Base-by-base conservation (phyloP, 2,888 invertebrate species). In the Drosophila dives region DNA sequence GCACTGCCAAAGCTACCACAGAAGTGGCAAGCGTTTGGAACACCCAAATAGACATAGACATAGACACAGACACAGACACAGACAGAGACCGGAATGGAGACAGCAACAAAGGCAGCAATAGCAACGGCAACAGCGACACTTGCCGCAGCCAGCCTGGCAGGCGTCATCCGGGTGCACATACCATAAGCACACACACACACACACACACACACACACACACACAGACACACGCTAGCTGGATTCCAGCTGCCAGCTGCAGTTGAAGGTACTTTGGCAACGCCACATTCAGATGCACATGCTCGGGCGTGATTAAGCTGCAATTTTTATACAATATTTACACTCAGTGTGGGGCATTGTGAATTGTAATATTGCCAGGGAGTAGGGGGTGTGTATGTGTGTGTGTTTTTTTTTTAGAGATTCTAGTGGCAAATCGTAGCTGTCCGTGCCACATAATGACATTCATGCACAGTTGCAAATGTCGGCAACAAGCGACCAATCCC, bases 261-360 rank as follows among this genome's bases (percentile, higher is more conserved):
- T 76, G 67, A 73, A 82, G 81, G 72, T 85, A 82, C 87, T 85
- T 85, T 83, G 87, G 80, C 86, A 86, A 54, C 68, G 75, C 63
- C 51, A 64, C 58, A 79, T 84, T 67, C 83, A 56, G 67, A 34
- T 67, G 67, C 68, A 68, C 80, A 75, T 82, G 80, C 75, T 77
- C 60, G 56, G 76, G 70, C 82, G 89, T 85, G 89, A 85, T 85
- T 85, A 85, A 85, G 89, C 82, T 84, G 86, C 85, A 86, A 86
- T 89, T 85, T 86, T 85, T 89, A 86, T 80, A 78, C 71, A 81
- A 89, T 89, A 84, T 85, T 85, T 86, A 74, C 80, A 80, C 69
- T 60, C 55, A 45, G 62, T 61, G 64, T 50, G 50, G 72, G 38
- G 55, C 68, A 60, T 60, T 34, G 45, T 54, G 76, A 68, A 65